Base-by-base conservation (phyloP, 2,888 invertebrate species). In the Ophraella communa region DNA sequence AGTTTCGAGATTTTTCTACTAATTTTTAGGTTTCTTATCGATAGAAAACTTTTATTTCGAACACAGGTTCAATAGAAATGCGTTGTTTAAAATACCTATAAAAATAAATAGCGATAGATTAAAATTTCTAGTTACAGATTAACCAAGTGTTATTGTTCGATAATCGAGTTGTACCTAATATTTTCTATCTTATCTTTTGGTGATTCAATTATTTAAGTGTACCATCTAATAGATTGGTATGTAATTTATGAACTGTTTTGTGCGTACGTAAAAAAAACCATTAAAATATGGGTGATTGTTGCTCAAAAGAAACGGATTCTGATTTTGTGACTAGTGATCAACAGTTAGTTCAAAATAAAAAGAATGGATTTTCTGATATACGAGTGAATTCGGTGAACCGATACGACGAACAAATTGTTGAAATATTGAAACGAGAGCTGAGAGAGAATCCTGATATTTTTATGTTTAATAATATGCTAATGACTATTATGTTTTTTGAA, bases 401-500 rank as follows among this genome's bases (percentile, higher is more conserved):
- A 64, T 85, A 85, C 68, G 87, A 87, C 69, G 85, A 87, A 59
- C 83, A 84, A 65, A 84, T 87, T 54, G 80, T 88, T 55, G 79
- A 84, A 44, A 83, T 84, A 45, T 83, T 92, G 84, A 83, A 85
- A 70, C 83, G 85, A 73, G 86, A 89, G 74, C 83, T 91, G n/a
- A 80, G 84, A 39, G 83, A 84, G 2, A 86, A 90, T 73, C 84
- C 89, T 4, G 87, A 91, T 73, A 84, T 86, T 2, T 94, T 94
- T 78, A 80, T 93, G 2, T 80, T 93, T 11, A 93, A 94, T 78
- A 91, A 93, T 79, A 85, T 92, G 60, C 84, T 92, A 56, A 85
- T 93, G 78, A 88, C 89, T 8, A 84, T 91, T 20, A 91, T 93
- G 80, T 93, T 94, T 82, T 92, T 92, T 62, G 64, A 65, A 52